Percentiles rank a stretch among this genome's conserved stretches.
Evolutionary conservation across 64 coral and sea anemone genomes (phyloP).

Genomic region (Actinia equina): DNA sequence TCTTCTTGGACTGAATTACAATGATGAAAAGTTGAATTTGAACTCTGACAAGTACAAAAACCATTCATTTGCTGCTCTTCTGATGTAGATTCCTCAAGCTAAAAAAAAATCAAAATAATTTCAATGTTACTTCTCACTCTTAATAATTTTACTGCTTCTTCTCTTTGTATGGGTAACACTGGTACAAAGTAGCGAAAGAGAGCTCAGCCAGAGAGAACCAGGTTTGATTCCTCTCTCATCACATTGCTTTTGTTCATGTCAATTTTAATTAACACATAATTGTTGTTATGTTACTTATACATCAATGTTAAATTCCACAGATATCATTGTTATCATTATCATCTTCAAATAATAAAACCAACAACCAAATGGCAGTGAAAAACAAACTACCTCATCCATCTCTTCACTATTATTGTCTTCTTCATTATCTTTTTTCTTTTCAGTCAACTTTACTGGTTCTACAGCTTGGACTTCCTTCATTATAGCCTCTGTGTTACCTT

Average conservation of each 20-base stretch:
- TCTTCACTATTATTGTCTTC: constrained; percentile 22
- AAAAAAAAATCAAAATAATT: not conserved
- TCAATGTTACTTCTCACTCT: not conserved
- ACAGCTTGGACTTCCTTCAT: constrained; percentile 31
- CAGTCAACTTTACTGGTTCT: constrained; percentile 14
- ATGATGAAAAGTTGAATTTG: not conserved
- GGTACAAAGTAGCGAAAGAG: no score
- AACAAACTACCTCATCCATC: constrained; percentile 1
- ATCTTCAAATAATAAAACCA: no score
- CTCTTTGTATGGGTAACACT: no score
- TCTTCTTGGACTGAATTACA: constrained; percentile 13
- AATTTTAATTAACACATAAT: no score
- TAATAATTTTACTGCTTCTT: no score
- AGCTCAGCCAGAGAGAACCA: no score
- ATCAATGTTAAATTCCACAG: no score
- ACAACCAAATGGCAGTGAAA: not conserved
- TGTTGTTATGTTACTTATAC: no score
- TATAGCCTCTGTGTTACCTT: constrained; percentile 37
- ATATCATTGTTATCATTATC: no score
- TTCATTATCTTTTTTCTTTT: not conserved
- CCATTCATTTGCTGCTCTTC: not conserved
- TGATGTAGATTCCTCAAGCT: not conserved
- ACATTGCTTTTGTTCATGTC: no score
- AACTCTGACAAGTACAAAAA: not conserved
- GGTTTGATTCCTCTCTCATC: no score